Base-by-base conservation (phyloP, 2,113 vertebrate genomes). In the Etheostoma spectabile region DNA sequence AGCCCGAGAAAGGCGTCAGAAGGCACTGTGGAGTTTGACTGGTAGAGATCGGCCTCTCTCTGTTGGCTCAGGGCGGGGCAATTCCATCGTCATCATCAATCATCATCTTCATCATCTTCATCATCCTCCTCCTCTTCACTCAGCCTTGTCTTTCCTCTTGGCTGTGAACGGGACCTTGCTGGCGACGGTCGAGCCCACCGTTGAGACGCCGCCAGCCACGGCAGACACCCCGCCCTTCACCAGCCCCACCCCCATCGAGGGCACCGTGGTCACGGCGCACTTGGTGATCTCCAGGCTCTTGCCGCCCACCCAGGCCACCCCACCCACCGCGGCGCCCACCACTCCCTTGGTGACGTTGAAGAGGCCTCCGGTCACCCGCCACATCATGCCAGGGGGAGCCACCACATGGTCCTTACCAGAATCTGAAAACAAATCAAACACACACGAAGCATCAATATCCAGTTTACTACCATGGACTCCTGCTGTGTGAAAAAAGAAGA, bases 71-170 rank as follows among this genome's bases (percentile, higher is more conserved):
- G 84, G 86, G 70, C 53, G 70, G 80, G 72, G 83, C 69, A 78
- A 74, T 78, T 74, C 80, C 82, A 57, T 84, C 60, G 61, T 78
- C 80, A 71, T 77, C 76, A 60, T 79, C 62, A 53, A 42, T 71
- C 53, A 59, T 57, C 64, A 16, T 74, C 46, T 15, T 76, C 53
- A 59, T 57, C 64, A 16, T 74, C 46, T 15, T 76, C 56, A 15
- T 72, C 66, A 18, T 62, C 42, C 3, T 51, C 79, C 4, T 70
- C 61, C 8, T 75, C 74, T 11, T 96, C 91, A 96, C 93, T 96
- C 95, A 0, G 95, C 92, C 74, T 96, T 96, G 89, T 96, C 95
- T 81, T 96, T 96, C 68, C 89, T 93, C 92, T 96, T 96, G 67
- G 88, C 18, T 0, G 92, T 94, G 67, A 95, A 96, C 0, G 95